Conservation (phyloP, 1,140 invertebrate species). For the Ctenoplectra terminalis region DNA sequence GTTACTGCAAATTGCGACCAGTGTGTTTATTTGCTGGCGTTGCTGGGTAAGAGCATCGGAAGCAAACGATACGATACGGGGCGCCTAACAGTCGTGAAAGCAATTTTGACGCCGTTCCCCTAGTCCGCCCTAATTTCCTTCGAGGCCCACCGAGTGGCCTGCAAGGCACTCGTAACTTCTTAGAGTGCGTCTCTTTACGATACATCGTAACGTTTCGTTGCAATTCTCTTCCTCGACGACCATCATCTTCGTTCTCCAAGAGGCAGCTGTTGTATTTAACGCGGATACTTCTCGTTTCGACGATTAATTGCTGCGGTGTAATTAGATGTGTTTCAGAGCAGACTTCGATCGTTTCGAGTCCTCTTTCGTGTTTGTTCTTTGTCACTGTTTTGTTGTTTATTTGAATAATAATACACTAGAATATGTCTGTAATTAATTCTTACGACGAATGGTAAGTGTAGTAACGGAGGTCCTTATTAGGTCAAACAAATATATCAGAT, state of each 20-base stretch:
- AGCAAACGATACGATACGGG: conserved; percentile 1
- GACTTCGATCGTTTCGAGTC: no score
- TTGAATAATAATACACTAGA: no score
- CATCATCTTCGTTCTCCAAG: neutral
- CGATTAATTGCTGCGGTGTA: neutral
- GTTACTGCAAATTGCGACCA: conserved; percentile 13
- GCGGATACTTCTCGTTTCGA: neutral
- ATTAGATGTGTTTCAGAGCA: no score
- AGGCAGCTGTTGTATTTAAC: neutral
- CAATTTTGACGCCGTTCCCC: conserved; percentile 56
- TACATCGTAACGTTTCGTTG: conserved; percentile 49
- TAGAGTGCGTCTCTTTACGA: conserved; percentile 39
- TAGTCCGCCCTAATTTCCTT: conserved; percentile 58
- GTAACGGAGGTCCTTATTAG: no score
- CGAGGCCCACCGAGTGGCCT: conserved; percentile 2
- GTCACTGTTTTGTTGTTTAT: no score
- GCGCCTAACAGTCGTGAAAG: conserved; percentile 15
- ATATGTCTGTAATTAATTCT: no score
- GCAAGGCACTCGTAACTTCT: conserved; percentile 47
- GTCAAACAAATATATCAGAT: no score
- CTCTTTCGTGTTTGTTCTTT: no score
- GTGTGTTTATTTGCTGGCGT: neutral
- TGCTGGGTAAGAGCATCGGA: neutral
- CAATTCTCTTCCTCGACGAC: neutral
- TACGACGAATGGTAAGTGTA: no score